Evolutionary conservation across 2,113 vertebrate genomes (phyloP).

Genomic region (Proterorhinus semilunaris): DNA sequence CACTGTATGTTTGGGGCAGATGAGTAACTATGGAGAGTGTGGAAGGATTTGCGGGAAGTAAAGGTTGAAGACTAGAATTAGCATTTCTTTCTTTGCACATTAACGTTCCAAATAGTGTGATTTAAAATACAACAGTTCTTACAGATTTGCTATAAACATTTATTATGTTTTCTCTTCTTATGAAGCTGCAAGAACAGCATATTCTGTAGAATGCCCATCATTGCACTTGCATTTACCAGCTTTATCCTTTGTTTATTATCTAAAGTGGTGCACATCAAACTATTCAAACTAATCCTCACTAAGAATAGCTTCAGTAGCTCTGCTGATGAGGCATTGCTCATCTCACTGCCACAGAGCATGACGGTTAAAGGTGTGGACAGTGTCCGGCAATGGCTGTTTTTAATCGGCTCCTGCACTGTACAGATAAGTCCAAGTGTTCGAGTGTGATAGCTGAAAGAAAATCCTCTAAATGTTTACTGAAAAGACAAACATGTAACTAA

Average conservation of each 20-base stretch:
- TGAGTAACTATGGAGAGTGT: too few relatives aligned
- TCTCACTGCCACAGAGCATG: not conserved
- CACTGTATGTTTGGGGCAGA: too few relatives aligned
- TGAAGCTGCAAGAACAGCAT: not conserved
- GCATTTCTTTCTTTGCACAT: too few relatives aligned
- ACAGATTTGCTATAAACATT: not conserved
- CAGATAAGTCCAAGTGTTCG: conserved; percentile 33
- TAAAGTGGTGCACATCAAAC: conserved; percentile 11
- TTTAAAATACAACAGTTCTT: too few relatives aligned
- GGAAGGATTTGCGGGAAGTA: too few relatives aligned
- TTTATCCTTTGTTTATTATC: conserved; percentile 34
- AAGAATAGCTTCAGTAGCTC: conserved; percentile 28
- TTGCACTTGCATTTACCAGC: not conserved
- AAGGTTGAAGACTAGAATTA: too few relatives aligned
- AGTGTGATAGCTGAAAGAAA: not conserved
- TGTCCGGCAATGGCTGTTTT: conserved; percentile 12
- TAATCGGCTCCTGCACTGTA: conserved; percentile 5
- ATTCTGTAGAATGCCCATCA: not conserved
- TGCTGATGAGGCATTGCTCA: conserved; percentile 41
- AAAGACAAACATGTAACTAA: too few relatives aligned
- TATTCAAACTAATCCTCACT: conserved; percentile 43
- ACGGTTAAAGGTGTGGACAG: conserved; percentile 37
- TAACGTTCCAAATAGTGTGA: too few relatives aligned
- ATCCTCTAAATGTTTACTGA: not conserved
- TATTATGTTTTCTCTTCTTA: not conserved